Percentiles rank a stretch among this genome's conserved stretches.
Conservation (phyloP, 2,797 vertebrate genomes). For the Phataginus tricuspis region DNA sequence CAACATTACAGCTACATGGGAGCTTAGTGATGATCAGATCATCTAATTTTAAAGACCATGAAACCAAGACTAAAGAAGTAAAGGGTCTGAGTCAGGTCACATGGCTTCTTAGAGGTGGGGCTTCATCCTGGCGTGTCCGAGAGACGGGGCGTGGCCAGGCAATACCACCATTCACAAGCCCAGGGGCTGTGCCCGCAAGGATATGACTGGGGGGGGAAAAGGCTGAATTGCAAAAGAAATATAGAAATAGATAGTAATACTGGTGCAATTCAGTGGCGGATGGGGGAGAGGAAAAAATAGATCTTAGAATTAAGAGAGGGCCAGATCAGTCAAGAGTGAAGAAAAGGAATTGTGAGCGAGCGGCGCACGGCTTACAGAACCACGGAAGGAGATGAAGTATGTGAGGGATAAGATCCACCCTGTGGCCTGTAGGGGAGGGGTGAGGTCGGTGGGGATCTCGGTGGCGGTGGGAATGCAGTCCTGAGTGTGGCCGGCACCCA, state of each 20-base stretch:
- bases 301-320: conserved; percentile 50
- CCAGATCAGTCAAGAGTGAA: conserved; percentile 50
- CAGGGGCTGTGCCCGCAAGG: not conserved
- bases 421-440: not conserved
- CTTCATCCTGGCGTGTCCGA: not conserved
- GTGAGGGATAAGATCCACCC: conserved; percentile 47
- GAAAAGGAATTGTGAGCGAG: conserved; percentile 10
- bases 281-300: conserved; percentile 52
- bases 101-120: not conserved
- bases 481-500: not conserved
- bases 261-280: not conserved
- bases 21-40: not conserved
- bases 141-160: accelerated
- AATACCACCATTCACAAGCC: not conserved
- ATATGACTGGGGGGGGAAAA: not conserved
- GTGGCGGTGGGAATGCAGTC: accelerated
- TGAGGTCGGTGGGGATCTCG: not conserved
- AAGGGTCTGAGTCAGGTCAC: not conserved
- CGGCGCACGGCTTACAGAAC: not conserved
- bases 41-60: not conserved
- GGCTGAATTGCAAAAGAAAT: conserved; percentile 43
- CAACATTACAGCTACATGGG: not conserved
- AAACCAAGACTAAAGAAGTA: not conserved
- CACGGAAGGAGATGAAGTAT: not conserved
- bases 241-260: conserved; percentile 42